A percentile compares a stretch with the other conserved stretches of the same genome.
Evolutionary conservation across 2,113 vertebrate species (phyloP).

Genomic region (Trinectes maculatus): DNA sequence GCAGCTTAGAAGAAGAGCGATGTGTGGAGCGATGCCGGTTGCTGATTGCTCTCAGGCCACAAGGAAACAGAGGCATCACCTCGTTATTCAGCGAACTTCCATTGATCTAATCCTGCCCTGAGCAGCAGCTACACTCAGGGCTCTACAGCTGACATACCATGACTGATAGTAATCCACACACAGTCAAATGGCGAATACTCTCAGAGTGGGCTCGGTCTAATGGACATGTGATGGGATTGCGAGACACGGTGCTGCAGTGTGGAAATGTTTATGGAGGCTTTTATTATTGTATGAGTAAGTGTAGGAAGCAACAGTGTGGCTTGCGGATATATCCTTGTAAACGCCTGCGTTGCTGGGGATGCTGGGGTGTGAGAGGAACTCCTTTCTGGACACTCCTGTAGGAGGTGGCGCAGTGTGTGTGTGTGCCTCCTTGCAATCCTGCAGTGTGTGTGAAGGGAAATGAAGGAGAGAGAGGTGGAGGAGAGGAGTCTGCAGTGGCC

Average conservation of each 20-base stretch:
- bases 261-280: slow-evolving; percentile 57
- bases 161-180: slow-evolving; percentile 65
- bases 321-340: slow-evolving; percentile 1
- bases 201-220: slow-evolving; percentile 31
- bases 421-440: slow-evolving; percentile 38
- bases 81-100: slow-evolving; percentile 79
- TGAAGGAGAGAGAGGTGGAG: slow-evolving; percentile 60
- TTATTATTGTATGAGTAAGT: slow-evolving; percentile 39
- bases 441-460: slow-evolving; percentile 54
- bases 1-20: slow-evolving; percentile 15
- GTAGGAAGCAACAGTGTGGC: not conserved
- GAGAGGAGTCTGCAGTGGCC: slow-evolving; percentile 72
- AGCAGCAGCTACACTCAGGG: slow-evolving; percentile 58
- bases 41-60: slow-evolving; percentile 65
- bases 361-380: slow-evolving; percentile 43
- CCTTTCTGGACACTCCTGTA: slow-evolving; percentile 44
- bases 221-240: slow-evolving; percentile 29
- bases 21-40: slow-evolving; percentile 43
- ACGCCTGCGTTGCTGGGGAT: slow-evolving; percentile 4
- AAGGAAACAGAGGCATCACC: slow-evolving; percentile 67
- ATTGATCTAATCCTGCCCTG: slow-evolving; percentile 71
- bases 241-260: slow-evolving; percentile 27
- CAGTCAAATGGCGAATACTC: slow-evolving; percentile 43
- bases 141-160: slow-evolving; percentile 69
- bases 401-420: slow-evolving; percentile 48